Base-by-base conservation (phyloP, 2,797 vertebrate genomes). In the Rhinatrema bivittatum region DNA sequence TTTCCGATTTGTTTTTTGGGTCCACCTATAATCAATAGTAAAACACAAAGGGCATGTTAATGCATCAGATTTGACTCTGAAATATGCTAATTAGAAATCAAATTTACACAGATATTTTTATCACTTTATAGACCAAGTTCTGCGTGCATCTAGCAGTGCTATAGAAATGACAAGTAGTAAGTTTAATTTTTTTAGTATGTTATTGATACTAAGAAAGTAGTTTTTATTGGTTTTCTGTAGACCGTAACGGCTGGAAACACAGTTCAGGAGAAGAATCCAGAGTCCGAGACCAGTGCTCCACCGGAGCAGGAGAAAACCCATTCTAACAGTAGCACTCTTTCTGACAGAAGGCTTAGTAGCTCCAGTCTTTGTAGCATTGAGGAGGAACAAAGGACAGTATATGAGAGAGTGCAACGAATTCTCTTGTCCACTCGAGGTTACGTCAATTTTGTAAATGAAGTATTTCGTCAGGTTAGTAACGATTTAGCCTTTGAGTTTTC, bases 381-480 rank as follows among this genome's bases (percentile, higher is more conserved):
- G 22, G 95, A 98, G 62, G 93, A 98, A 57, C 87, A 98, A 42
- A 85, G 85, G 1, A 20, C 62, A 0, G 90, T 91, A 27, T 98
- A 97, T 4, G 93, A 96, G 47, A 93, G 97, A 92, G 96, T 98
- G 56, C 93, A 95, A 35, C 76, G 72, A 52, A 94, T 98, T 56
- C 83, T 99, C 16, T 61, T 98, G 16, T 98, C 95, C 49, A 97
- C 93, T 0, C 76, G 94, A 1, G 95, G 95, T 50, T 97, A 99
- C 10, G 76, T 98, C 46, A 98, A 98, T 68, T 98, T 99, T n/a
- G 91, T 99, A 63, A 94, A 96, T 6, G 96, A 99, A 75, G 89
- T 99, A 56, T 99, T 99, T 77, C 90, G 90, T 26, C 95, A 99
- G 85, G 95, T 98, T 29, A 53, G 60, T 53, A 14, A 11, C 30